Base-by-base conservation (phyloP, 2,888 invertebrate species). In the Spilarctia lutea region DNA sequence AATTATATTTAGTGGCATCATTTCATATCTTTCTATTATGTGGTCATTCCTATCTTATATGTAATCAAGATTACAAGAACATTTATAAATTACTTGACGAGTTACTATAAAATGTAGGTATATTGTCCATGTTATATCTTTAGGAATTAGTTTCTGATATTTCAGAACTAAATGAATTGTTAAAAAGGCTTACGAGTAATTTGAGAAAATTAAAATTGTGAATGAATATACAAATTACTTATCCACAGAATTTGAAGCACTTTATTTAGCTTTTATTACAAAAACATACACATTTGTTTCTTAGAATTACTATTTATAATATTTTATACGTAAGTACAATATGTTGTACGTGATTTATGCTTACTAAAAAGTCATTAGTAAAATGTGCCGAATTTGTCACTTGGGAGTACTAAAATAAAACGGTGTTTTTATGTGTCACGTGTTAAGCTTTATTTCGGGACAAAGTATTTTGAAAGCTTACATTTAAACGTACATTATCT, bases 341-440 rank as follows among this genome's bases (percentile, higher is more conserved):
- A 24, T 68, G 52, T 33, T 68, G 39, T 30, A 8, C 48, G 68
- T 68, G 52, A 68, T 68, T 68, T 68, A 68, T 68, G 33, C 48
- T 10, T 48, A 52, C 48, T 33, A 27, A 68, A 68, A 35, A 52
- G 52, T 52, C 68, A 30, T 68, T 68, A 68, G 27, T 10, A 16
- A 68, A 18, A 68, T 68, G 27, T 68, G 13, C 8, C 27, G 42
- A 68, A 42, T 68, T 66, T 66, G 63, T 4, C 63, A 13, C 30
- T 63, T 0, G 63, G 33, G 65, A 35, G 65, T 39, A 35, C 65
- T 33, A 24, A 35, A 66, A 18, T 13, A 35, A 39, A 33, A 39
- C 65, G 11, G 24, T 35, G 35, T 66, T 66, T 39, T 66, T 35
- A 66, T 66, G 39, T 39, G 65, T 66, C 35, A 35, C n/a, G n/a